Percentiles rank a stretch among this genome's conserved stretches.
phyloP scores from a whole-genome alignment of 2,113 vertebrate species.

The Calidris pugnax region DNA sequence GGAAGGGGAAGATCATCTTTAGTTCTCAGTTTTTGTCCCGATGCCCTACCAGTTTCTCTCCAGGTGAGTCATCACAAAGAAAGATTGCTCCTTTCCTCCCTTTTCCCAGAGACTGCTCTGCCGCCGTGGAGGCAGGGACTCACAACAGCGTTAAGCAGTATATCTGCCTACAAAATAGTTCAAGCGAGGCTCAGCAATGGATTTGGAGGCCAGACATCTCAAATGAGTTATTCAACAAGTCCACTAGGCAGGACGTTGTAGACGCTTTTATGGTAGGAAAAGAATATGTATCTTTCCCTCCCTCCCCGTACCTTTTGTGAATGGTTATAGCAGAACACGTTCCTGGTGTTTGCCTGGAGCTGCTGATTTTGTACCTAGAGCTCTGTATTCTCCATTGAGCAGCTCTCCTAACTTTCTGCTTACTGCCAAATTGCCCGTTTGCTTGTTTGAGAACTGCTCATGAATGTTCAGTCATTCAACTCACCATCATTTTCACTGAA shows the following conservation, averaged over 20 bases:
- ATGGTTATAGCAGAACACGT: neutral
- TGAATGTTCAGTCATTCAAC: neutral
- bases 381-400: neutral
- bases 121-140: accelerated
- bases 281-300: neutral
- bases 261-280: neutral
- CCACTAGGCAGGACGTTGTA: neutral
- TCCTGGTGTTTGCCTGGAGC: neutral
- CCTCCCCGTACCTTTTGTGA: neutral
- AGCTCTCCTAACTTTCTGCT: neutral
- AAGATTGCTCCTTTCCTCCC: neutral
- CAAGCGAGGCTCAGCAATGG: neutral
- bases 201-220: neutral
- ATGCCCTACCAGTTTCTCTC: neutral
- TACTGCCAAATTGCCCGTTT: neutral
- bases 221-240: neutral
- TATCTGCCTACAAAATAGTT: neutral
- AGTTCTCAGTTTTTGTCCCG: neutral
- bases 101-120: neutral
- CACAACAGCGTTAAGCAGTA: neutral
- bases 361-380: neutral
- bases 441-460: neutral
- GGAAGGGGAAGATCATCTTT: neutral
- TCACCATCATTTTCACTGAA: neutral
- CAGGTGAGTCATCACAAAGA: neutral